These are phyloP conservation scores for Ardeotis arabs DNA, from an alignment of 2,113 vertebrate species.

Conservation along the genomic window DNA sequence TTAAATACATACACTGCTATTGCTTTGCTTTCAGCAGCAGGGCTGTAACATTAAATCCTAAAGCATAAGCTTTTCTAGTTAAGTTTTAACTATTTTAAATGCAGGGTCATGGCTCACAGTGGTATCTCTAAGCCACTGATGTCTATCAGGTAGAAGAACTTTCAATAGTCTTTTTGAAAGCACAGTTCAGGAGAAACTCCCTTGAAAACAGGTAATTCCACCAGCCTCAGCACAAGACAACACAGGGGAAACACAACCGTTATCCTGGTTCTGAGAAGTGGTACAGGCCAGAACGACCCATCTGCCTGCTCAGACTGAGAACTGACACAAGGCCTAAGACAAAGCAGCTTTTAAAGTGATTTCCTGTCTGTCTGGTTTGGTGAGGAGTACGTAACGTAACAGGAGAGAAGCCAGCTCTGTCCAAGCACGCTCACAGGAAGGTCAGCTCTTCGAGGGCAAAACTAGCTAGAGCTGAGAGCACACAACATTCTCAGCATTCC, in stretches of 20 bases:
- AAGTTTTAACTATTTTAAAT: neutral
- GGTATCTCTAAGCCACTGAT: neutral
- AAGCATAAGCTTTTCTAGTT: neutral
- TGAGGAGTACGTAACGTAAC: fast-evolving
- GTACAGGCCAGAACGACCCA: neutral
- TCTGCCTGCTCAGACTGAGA: neutral
- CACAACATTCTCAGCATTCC: neutral
- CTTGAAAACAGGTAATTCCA: neutral
- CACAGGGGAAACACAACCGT: neutral
- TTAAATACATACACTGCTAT: neutral
- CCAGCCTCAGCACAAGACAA: neutral
- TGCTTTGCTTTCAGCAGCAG: neutral
- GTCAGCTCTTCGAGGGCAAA: neutral
- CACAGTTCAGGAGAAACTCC: neutral
- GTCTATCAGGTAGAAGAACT: neutral
- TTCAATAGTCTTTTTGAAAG: neutral
- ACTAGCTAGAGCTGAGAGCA: neutral
- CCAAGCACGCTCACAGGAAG: neutral
- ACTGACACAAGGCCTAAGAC: neutral
- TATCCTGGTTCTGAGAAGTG: neutral
- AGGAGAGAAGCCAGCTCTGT: neutral
- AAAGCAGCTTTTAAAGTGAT: neutral
- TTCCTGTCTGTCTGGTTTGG: neutral
- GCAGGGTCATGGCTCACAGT: neutral
- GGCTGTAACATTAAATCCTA: too few species aligned